Evolutionary conservation across 2,797 vertebrate genomes (phyloP).

Genomic region (Enteromius argenteus): DNA sequence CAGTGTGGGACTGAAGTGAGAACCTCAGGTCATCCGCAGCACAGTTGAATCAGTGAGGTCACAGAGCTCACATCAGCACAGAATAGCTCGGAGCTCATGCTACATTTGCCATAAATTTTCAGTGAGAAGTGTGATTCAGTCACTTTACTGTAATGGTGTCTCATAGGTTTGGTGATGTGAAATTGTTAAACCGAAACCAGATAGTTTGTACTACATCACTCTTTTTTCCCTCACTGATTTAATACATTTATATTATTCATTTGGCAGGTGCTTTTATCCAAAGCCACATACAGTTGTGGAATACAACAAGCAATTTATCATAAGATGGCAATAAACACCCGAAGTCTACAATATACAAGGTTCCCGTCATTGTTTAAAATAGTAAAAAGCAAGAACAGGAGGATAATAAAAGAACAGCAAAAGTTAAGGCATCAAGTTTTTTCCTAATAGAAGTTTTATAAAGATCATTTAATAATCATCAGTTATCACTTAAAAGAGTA

Average conservation of each 20-base stretch:
- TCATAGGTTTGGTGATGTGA: neutral
- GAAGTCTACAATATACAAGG: neutral
- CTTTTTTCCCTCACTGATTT: neutral
- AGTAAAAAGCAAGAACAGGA: neutral
- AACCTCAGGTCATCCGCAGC: constrained; percentile 30
- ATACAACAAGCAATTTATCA: neutral
- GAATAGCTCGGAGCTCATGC: constrained; percentile 4
- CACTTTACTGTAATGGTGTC: constrained; percentile 14
- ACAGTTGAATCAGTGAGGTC: constrained; percentile 40
- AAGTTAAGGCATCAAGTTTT: neutral
- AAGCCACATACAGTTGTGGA: neutral
- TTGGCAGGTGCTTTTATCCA: neutral
- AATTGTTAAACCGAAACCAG: neutral
- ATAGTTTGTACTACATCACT: neutral
- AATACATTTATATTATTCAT: neutral
- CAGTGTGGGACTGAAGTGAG: constrained; percentile 6
- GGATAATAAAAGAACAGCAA: neutral
- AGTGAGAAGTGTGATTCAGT: constrained; percentile 17
- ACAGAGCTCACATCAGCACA: constrained; percentile 7
- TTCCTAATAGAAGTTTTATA: neutral
- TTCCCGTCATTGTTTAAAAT: neutral
- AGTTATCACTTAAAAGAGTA: neutral
- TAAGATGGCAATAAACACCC: neutral
- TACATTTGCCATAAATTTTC: constrained; percentile 22
- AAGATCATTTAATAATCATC: neutral